phyloP scores from a whole-genome alignment of 1,140 invertebrate species.

The Andricus grossulariae region DNA sequence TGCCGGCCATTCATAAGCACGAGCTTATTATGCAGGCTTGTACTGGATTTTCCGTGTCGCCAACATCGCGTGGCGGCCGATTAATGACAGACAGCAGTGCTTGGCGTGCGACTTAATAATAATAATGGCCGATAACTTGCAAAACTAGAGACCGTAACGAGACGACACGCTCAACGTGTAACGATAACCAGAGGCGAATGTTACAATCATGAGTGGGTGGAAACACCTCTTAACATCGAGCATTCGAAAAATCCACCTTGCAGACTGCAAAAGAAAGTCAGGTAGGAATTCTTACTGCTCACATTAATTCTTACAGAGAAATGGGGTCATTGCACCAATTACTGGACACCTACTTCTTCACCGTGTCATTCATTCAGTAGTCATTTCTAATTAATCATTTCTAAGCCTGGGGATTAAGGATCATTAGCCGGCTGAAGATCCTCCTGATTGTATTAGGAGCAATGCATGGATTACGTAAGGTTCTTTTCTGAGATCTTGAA shows the following conservation, averaged over 20 bases:
- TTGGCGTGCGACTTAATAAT: slow-evolving; percentile 30
- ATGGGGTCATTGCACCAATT: no score
- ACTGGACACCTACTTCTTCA: no score
- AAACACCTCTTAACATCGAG: slow-evolving; percentile 20
- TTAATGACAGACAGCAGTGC: slow-evolving; percentile 26
- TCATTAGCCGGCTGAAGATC: no score
- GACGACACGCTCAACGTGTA: slow-evolving; percentile 8
- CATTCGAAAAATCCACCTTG: neutral
- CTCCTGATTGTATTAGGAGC: no score
- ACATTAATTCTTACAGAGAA: neutral
- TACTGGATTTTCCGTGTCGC: slow-evolving; percentile 10
- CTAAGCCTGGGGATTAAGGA: no score
- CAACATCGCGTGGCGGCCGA: slow-evolving; percentile 23
- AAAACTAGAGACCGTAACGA: slow-evolving; percentile 28
- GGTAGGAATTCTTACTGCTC: neutral
- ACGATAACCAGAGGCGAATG: slow-evolving; percentile 27
- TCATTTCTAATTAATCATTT: no score
- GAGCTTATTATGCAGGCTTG: neutral
- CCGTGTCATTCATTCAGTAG: no score
- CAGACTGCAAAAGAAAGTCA: neutral
- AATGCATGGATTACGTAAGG: no score
- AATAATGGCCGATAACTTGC: slow-evolving; percentile 24
- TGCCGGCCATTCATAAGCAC: slow-evolving; percentile 18
- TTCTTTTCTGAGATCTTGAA: no score
- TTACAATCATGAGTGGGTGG: slow-evolving; percentile 22